phyloP scores from a whole-genome alignment of 2,888 invertebrate species.

The Dyspetes luteomarginatus region DNA sequence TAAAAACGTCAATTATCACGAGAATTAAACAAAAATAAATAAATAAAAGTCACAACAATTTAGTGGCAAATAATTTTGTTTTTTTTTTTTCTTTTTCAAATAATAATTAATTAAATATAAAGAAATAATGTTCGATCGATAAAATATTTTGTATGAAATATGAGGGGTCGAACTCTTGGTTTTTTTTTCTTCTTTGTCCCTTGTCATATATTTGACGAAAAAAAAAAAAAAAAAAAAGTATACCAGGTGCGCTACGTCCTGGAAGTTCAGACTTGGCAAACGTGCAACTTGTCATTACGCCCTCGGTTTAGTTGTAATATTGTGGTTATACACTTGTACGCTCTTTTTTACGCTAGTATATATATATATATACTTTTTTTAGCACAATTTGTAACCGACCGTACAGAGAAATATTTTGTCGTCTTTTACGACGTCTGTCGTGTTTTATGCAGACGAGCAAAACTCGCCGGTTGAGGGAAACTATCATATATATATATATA shows the following conservation, averaged over 20 bases:
- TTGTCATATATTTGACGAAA: too few species aligned
- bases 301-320: slow-evolving; percentile 9
- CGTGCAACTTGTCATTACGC: slow-evolving; percentile 61
- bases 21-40: too few species aligned
- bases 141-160: too few species aligned
- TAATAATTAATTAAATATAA: too few species aligned
- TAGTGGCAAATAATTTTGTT: too few species aligned
- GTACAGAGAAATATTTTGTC: slow-evolving; percentile 18
- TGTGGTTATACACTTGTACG: slow-evolving; percentile 1
- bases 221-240: neutral
- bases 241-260: slow-evolving; percentile 62
- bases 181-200: too few species aligned
- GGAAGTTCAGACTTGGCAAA: slow-evolving; percentile 49
- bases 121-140: too few species aligned
- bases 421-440: neutral
- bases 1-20: neutral
- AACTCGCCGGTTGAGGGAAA: neutral
- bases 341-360: neutral
- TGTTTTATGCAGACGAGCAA: neutral
- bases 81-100: too few species aligned
- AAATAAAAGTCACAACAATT: too few species aligned
- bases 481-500: neutral
- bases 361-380: slow-evolving; percentile 18
- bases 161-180: too few species aligned
- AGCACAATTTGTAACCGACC: slow-evolving; percentile 33